These are phyloP conservation scores for Nothobranchius furzeri DNA, from an alignment of 2,113 vertebrate species.

Conservation along the genomic window DNA sequence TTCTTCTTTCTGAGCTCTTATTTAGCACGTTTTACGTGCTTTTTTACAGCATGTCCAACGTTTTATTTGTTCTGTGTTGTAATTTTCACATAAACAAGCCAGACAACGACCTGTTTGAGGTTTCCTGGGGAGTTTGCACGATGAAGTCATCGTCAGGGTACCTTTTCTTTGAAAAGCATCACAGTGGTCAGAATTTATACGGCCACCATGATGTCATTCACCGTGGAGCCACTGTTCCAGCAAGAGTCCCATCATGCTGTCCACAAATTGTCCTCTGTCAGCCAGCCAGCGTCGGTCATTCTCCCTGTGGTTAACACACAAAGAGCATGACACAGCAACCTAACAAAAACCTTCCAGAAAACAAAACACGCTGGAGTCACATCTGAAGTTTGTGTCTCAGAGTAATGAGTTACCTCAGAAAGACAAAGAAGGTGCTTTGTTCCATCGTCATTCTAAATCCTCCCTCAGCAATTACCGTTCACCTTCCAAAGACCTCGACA, in stretches of 20 bases:
- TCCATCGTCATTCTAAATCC: slow-evolving; percentile 67
- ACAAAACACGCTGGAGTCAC: slow-evolving; percentile 22
- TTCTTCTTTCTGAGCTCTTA: background rate
- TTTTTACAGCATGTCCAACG: background rate
- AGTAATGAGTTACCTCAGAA: slow-evolving; percentile 49
- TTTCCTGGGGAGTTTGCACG: slow-evolving; percentile 51
- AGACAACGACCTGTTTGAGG: slow-evolving; percentile 53
- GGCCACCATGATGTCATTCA: slow-evolving; percentile 66
- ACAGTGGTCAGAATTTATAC: slow-evolving; percentile 49
- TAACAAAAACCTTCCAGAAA: background rate
- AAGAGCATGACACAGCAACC: slow-evolving; percentile 29
- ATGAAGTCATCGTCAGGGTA: slow-evolving; percentile 61
- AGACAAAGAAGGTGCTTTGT: slow-evolving; percentile 74
- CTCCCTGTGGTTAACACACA: slow-evolving; percentile 34
- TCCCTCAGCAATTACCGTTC: slow-evolving; percentile 75
- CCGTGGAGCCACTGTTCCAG: slow-evolving; percentile 41
- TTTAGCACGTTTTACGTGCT: background rate
- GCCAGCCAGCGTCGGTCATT: slow-evolving; percentile 6
- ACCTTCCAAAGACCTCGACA: slow-evolving; percentile 74
- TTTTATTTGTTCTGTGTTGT: slow-evolving; percentile 10
- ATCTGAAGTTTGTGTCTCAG: slow-evolving; percentile 44
- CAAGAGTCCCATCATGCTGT: slow-evolving; percentile 27
- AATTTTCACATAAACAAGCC: background rate
- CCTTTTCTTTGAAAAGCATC: slow-evolving; percentile 47
- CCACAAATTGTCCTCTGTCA: slow-evolving; percentile 23